Conservation (phyloP, 2,888 invertebrate species). For the Andrena hattorfiana region DNA sequence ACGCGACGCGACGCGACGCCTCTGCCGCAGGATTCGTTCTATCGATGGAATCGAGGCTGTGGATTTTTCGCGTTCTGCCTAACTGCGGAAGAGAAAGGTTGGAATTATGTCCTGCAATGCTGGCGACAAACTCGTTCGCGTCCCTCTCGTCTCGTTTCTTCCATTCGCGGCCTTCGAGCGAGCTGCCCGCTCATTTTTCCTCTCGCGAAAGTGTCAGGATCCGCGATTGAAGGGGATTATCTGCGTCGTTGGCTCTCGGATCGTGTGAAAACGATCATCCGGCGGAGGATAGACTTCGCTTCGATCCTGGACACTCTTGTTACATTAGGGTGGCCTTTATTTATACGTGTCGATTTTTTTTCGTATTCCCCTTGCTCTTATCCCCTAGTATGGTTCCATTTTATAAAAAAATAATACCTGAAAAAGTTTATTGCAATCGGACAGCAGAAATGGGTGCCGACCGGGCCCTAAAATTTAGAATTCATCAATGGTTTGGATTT, state of each 20-base stretch:
- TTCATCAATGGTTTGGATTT: too few relatives aligned
- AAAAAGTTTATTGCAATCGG: too few relatives aligned
- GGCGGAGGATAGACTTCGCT: slow-evolving; percentile 17
- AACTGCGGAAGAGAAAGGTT: slow-evolving; percentile 42
- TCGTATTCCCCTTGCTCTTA: too few relatives aligned
- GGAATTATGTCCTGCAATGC: slow-evolving; percentile 44
- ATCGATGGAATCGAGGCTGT: slow-evolving; percentile 17
- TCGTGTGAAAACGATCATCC: slow-evolving; percentile 13
- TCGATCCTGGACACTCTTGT: too few relatives aligned
- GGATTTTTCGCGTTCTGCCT: slow-evolving; percentile 28
- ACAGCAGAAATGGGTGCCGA: too few relatives aligned
- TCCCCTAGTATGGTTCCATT: too few relatives aligned
- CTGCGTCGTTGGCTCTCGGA: slow-evolving; percentile 18
- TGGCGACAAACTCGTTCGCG: slow-evolving; percentile 41
- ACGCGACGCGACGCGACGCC: too few relatives aligned
- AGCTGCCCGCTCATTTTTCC: slow-evolving; percentile 17
- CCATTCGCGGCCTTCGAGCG: slow-evolving; percentile 23
- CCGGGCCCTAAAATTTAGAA: too few relatives aligned
- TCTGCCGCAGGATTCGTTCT: neutral
- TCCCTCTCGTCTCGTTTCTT: slow-evolving; percentile 29
- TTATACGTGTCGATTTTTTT: too few relatives aligned
- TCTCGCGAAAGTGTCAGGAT: slow-evolving; percentile 55
- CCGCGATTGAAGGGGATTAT: slow-evolving; percentile 36
- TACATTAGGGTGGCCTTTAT: too few relatives aligned
- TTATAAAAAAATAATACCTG: too few relatives aligned